Percentiles rank a stretch among this genome's conserved stretches.
Conservation (phyloP, 2,797 vertebrate species). For the Pangasius macronema region DNA sequence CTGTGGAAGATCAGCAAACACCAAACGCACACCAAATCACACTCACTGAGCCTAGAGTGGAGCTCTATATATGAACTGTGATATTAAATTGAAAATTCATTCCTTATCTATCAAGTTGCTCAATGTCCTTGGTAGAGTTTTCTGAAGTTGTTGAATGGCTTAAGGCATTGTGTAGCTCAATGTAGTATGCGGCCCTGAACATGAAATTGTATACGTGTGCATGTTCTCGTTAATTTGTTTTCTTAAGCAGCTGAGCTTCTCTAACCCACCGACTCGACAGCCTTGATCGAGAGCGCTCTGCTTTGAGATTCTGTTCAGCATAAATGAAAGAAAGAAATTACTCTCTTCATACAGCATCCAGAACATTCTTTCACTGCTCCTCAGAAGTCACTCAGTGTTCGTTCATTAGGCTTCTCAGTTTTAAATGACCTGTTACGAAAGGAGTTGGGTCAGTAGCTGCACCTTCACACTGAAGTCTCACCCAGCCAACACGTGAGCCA, state of each 20-base stretch:
- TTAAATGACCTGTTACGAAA: neutral
- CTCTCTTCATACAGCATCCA: constrained; percentile 18
- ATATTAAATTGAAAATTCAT: neutral
- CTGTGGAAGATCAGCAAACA: neutral
- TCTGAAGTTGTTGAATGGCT: constrained; percentile 3
- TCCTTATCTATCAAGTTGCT: constrained; percentile 10
- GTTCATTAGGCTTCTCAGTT: neutral
- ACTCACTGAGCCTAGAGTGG: neutral
- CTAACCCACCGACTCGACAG: neutral
- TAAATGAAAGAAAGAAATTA: neutral
- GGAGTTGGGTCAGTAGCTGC: neutral
- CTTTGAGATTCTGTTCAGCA: constrained; percentile 17
- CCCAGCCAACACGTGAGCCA: neutral
- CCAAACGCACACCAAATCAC: neutral
- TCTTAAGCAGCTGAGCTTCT: neutral
- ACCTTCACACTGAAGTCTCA: neutral
- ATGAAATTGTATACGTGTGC: neutral
- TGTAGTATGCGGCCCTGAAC: constrained; percentile 1
- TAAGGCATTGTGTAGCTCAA: constrained; percentile 5
- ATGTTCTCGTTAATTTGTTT: constrained; percentile 4
- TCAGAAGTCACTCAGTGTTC: neutral
- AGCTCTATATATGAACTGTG: neutral
- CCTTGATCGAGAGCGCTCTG: constrained; percentile 23
- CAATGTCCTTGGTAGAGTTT: constrained; percentile 18
- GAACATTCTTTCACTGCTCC: constrained; percentile 3